Base-by-base conservation (phyloP, 2,797 vertebrate genomes). In the Propithecus deckenii region DNA sequence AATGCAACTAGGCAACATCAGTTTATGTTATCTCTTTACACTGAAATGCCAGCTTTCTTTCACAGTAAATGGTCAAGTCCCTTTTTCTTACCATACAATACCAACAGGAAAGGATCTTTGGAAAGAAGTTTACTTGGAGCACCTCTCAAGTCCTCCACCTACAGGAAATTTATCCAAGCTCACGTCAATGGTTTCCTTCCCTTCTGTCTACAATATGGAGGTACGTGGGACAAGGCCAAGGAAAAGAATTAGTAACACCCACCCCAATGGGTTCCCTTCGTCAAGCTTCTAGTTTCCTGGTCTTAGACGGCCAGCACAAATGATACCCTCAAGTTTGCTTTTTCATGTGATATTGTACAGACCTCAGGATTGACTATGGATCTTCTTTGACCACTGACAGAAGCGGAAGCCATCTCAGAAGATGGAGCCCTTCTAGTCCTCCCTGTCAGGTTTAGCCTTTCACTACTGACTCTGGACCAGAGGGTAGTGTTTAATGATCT, bases 1-100 rank as follows among this genome's bases (percentile, higher is more conserved):
- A 35, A 35, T 0, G 38, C 32, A 38, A n/a, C 6, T 2, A 0
- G 35, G 59, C 25, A 3, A 1, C 20, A n/a, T 13, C 25, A 1
- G 55, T 1, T 18, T 3, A 17, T 0, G 50, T 41, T 43, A 5
- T 11, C 32, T 71, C 83, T 83, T 61, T 22, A 48, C 1, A 15
- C 28, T 0, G 65, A 81, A n/a, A 46, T 13, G 23, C 52, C 35
- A 25, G 67, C 32, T 32, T n/a, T 63, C 63, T 46, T 59, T 59
- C 46, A 23, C 4, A 7, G 38, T 4, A 41, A 43, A 30, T 5
- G 15, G 32, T 32, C 61, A 30, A 0, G 2, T 35, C 61, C 48
- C 46, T 48, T 48, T 28, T 74, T 50, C 78, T 90, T 41, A n/a
- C 43, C 20, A 7, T 9, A 46, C 32, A 30, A 28, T 4, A 43